A percentile compares a stretch with the other conserved stretches of the same genome.
These are phyloP conservation scores for Saccostrea cuccullata DNA, from an alignment of 1,140 invertebrate genomes.

Conservation along the genomic window DNA sequence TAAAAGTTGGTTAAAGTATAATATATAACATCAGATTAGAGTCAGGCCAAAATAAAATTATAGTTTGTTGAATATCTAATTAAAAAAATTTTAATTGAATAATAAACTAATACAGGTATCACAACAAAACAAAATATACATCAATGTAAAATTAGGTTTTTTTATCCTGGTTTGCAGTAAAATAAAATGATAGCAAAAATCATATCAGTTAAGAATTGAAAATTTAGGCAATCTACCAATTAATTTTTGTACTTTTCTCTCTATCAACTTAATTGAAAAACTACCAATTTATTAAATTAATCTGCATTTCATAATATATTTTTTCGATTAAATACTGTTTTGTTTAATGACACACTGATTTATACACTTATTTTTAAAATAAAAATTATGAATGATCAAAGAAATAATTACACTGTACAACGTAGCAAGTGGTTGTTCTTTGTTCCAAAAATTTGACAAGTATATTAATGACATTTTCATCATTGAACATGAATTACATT, in stretches of 20 bases:
- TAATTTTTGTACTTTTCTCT: neutral
- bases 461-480: neutral
- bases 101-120: neutral
- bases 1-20: too few relatives aligned
- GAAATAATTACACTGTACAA: neutral
- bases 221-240: neutral
- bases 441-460: neutral
- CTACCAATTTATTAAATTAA: neutral
- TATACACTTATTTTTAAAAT: neutral
- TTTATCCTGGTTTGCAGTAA: slow-evolving; percentile 34
- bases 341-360: neutral
- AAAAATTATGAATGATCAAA: neutral
- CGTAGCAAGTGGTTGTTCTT: neutral
- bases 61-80: too few relatives aligned
- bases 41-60: too few relatives aligned
- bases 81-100: neutral
- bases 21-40: too few relatives aligned
- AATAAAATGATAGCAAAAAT: slow-evolving; percentile 14
- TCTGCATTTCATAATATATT: neutral
- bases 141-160: neutral
- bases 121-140: slow-evolving; percentile 40
- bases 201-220: neutral
- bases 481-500: neutral
- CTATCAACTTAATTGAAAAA: neutral
- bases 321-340: neutral